Percentiles rank a stretch among this genome's conserved stretches.
phyloP scores from a whole-genome alignment of 2,888 invertebrate species.

The Laothoe populi region DNA sequence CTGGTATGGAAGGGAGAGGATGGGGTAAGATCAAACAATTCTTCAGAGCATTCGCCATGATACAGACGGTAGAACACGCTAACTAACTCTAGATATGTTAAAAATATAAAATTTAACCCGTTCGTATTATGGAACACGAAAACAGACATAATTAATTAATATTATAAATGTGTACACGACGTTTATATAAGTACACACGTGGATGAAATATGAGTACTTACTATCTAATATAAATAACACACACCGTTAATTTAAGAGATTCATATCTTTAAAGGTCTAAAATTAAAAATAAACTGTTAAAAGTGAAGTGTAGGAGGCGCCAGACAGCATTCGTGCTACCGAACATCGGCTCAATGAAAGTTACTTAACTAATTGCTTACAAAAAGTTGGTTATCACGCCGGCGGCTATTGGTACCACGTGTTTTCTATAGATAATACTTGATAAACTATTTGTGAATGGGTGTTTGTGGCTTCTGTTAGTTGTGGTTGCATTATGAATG shows the following conservation, averaged over 20 bases:
- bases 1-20: too few relatives aligned
- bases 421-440: conserved; percentile 28
- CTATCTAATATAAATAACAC: background rate
- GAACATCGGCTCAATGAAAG: conserved; percentile 36
- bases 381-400: conserved; percentile 43
- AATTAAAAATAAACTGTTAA: conserved; percentile 32
- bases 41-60: too few relatives aligned
- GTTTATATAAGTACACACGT: background rate
- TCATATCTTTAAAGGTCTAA: conserved; percentile 25
- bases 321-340: conserved; percentile 44
- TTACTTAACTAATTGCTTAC: conserved; percentile 23
- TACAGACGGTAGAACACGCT: too few relatives aligned
- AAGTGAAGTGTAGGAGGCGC: conserved; percentile 45
- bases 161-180: background rate
- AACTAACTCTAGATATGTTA: too few relatives aligned
- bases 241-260: conserved; percentile 30
- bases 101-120: too few relatives aligned
- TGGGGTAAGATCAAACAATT: too few relatives aligned
- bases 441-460: conserved; percentile 17
- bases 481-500: background rate
- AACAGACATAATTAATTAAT: background rate
- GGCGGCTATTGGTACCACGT: conserved; percentile 32
- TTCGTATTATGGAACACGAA: background rate
- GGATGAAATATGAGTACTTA: background rate
- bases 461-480: conserved; percentile 1